Base-by-base conservation (phyloP, 2,797 vertebrate genomes). In the Falco concolor region DNA sequence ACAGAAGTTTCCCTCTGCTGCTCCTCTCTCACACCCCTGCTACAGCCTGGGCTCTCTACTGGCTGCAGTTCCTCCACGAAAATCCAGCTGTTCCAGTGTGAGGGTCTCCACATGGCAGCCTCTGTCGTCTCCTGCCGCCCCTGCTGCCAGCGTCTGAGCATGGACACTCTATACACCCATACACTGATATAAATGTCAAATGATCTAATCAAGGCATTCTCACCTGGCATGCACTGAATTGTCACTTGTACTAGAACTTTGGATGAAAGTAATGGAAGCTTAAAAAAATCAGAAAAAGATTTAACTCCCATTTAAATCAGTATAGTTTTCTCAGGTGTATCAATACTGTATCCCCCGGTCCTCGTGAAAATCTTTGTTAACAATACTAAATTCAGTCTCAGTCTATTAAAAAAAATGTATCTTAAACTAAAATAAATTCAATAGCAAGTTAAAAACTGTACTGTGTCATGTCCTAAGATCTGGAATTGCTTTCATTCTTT, bases 401-500 rank as follows among this genome's bases (percentile, higher is more conserved):
- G 15, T 3, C 25, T 74, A 30, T 49, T 30, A 30, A 67, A 74
- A 74, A 68, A 28, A 38, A 50, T 44, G 13, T 42, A 32, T 34
- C 34, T 36, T 30, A 69, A 86, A 42, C 20, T 12, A 54, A 59
- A 60, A 7, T 7, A 72, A 32, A 63, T 24, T 47, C 56, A 47
- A 69, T 21, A 56, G 5, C 20, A 82, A 75, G 23, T 53, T 78
- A 44, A 85, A 92, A 9, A 1, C 13, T 24, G 3, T 45, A 45
- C 32, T 0, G 1, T 81, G 22, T 42, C 20, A 45, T 27, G 12
- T 42, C 20, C 12, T 89, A 63, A 74, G 40, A 93, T 81, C 77
- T 93, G 79, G 38, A 85, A 91, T 94, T 9, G 67, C 36, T 68
- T 78, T 93, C 60, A 88, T 93, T 88, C 45, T 89, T 78, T 89